Evolutionary conservation across 2,888 invertebrate species (phyloP).

Genomic region (Troilus luridus): DNA sequence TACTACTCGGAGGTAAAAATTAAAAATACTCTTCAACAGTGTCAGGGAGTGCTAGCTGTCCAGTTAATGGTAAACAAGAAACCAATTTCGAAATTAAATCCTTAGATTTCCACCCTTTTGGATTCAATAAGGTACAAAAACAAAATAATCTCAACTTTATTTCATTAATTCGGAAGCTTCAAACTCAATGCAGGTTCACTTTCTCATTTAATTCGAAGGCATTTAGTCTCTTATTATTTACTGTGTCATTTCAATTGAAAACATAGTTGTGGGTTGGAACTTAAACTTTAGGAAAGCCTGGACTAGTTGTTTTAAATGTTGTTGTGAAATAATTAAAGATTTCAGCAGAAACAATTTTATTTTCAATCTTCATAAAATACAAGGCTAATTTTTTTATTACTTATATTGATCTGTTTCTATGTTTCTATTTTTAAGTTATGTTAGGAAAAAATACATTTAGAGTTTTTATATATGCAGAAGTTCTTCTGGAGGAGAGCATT

Average conservation of each 20-base stretch:
- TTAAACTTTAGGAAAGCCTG: not conserved
- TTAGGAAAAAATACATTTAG: not conserved
- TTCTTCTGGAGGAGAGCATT: slow-evolving; percentile 24
- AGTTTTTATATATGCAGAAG: not conserved
- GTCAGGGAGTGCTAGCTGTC: no score
- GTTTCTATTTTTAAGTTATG: not conserved
- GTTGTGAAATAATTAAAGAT: not conserved
- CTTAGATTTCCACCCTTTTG: no score
- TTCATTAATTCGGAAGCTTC: no score
- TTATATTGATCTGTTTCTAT: not conserved
- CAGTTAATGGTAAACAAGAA: no score
- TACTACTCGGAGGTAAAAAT: no score
- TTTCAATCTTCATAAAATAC: not conserved
- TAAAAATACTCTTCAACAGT: no score
- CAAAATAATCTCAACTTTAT: no score
- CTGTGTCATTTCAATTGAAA: not conserved
- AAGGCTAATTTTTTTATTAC: not conserved
- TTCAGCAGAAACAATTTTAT: not conserved
- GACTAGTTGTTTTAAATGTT: not conserved
- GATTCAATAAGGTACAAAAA: no score
- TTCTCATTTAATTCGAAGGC: not conserved
- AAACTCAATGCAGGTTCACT: no score
- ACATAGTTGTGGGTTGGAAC: not conserved
- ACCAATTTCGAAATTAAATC: no score
- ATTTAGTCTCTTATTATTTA: not conserved